Conservation (phyloP, 2,888 invertebrate genomes). For the Rhodophaea formosa region DNA sequence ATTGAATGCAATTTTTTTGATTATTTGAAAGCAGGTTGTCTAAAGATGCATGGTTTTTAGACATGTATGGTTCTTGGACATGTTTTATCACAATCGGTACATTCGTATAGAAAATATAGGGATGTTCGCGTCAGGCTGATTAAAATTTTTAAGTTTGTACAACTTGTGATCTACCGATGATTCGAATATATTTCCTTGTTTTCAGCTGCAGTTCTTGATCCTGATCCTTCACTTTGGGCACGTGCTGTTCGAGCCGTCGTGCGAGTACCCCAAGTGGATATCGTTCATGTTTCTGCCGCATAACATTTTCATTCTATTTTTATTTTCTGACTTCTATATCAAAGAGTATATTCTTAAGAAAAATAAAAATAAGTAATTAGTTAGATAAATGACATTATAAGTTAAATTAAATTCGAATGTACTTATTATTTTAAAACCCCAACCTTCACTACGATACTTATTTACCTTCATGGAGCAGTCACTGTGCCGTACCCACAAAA, state of each 20-base stretch:
- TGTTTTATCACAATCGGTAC: conserved; percentile 16
- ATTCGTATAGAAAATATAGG: no score
- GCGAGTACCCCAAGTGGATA: conserved; percentile 83
- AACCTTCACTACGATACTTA: no score
- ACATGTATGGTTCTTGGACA: background rate
- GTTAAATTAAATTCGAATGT: background rate
- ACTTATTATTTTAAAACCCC: no score
- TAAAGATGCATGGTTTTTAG: no score
- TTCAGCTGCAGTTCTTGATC: conserved; percentile 84
- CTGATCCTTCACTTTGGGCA: conserved; percentile 82
- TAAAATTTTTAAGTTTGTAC: no score
- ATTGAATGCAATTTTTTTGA: no score
- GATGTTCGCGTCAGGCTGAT: no score
- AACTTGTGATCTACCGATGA: no score
- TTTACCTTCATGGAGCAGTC: no score
- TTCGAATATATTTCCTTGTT: conserved; percentile 20
- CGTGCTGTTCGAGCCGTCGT: conserved; percentile 78
- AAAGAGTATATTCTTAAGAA: conserved; percentile 82
- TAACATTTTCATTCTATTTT: conserved; percentile 83
- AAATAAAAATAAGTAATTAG: conserved; percentile 47
- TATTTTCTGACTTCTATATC: conserved; percentile 86
- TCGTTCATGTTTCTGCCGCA: conserved; percentile 82
- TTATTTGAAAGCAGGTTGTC: no score
- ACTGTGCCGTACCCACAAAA: no score
- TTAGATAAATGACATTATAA: conserved; percentile 19